Percentiles rank a stretch among this genome's conserved stretches.
Evolutionary conservation across 2,113 vertebrate species (phyloP).

Genomic region (Xiphorhynchus elegans): DNA sequence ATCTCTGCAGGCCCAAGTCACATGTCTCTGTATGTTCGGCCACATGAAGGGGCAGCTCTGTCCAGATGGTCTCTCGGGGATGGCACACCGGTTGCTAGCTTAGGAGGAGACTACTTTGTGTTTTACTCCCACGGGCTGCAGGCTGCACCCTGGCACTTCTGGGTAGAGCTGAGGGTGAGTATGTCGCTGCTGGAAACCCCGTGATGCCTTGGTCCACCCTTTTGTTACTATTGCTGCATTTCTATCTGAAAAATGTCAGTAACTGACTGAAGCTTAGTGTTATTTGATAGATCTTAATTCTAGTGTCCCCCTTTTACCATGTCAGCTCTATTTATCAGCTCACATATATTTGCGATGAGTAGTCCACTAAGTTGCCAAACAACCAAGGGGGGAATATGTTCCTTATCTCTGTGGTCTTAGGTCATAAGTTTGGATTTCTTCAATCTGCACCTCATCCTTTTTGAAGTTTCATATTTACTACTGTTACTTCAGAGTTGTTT

Average conservation of each 20-base stretch:
- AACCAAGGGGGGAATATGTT: neutral
- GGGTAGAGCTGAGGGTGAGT: conserved; percentile 90
- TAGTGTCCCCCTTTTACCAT: neutral
- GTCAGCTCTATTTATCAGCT: neutral
- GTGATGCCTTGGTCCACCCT: fast-evolving
- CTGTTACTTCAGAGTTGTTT: neutral
- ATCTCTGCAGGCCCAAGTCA: conserved; percentile 87
- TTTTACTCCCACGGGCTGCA: conserved; percentile 92
- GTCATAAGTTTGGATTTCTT: neutral
- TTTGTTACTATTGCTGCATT: neutral
- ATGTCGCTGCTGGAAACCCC: fast-evolving
- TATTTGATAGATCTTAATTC: neutral
- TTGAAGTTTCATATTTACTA: neutral
- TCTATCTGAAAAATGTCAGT: neutral
- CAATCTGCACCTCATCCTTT: neutral
- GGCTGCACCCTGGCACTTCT: conserved; percentile 87
- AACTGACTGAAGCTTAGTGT: neutral
- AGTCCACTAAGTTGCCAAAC: neutral
- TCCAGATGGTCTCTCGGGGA: conserved; percentile 90
- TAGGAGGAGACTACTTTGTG: conserved; percentile 90
- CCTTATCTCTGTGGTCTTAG: neutral
- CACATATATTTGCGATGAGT: neutral
- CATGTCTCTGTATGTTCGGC: conserved; percentile 90
- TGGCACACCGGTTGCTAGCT: conserved; percentile 80
- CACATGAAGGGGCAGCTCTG: conserved; percentile 77